These are phyloP conservation scores for Chironomus tentans DNA, from an alignment of 2,888 invertebrate species.

Conservation along the genomic window DNA sequence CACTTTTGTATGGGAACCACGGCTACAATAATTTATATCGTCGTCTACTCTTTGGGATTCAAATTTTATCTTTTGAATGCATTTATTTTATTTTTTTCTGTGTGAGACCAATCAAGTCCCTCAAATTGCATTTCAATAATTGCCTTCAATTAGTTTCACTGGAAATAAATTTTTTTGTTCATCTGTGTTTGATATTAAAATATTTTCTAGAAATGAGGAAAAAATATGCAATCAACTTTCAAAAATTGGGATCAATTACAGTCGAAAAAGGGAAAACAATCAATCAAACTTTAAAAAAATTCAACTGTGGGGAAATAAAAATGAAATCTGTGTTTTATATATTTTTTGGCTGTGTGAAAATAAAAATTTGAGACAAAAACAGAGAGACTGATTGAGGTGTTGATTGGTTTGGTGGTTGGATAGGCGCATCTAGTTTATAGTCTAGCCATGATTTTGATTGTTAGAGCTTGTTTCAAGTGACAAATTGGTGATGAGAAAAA, in stretches of 20 bases:
- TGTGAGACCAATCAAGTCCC: background rate
- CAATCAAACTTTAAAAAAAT: slow-evolving; percentile 22
- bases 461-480: too few species aligned
- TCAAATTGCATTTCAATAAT: background rate
- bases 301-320: slow-evolving; percentile 1
- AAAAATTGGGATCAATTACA: slow-evolving; percentile 21
- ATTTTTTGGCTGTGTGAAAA: too few species aligned
- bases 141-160: slow-evolving; percentile 22
- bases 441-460: too few species aligned
- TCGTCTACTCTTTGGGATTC: background rate
- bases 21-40: background rate
- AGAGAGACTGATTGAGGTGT: too few species aligned
- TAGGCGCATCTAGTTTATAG: too few species aligned
- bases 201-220: too few species aligned
- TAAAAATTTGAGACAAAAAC: too few species aligned
- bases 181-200: background rate
- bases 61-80: background rate
- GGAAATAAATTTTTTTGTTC: slow-evolving; percentile 1
- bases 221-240: background rate
- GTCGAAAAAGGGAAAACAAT: background rate
- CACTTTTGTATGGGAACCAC: background rate
- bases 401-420: too few species aligned
- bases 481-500: too few species aligned
- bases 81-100: too few species aligned
- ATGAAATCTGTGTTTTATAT: background rate